Base-by-base conservation (phyloP, 2,797 vertebrate genomes). In the Mus spretus region DNA sequence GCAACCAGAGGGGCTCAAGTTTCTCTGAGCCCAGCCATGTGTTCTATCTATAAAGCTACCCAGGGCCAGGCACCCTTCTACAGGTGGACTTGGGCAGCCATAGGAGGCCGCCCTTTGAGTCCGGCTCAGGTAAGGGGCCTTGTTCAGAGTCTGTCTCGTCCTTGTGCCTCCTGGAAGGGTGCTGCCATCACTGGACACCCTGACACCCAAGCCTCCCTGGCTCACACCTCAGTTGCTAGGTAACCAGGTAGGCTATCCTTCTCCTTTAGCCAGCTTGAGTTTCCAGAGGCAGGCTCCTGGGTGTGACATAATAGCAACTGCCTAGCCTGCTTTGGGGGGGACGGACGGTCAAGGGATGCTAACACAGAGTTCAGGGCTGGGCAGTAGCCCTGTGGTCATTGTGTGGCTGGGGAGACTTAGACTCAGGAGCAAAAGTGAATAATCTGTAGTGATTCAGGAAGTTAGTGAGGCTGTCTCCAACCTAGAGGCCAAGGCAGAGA, bases 201-300 rank as follows among this genome's bases (percentile, higher is more conserved):
- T 92, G 96, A 97, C 93, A 97, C 94, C 82, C 96, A 97, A 97
- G 82, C 78, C 82, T 96, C 78, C 82, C 4, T 1, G n/a, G 93
- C 75, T 96, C 6, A 1, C 5, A 1, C 91, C 63, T 93, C 2
- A 0, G 96, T 90, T 96, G 94, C 97, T 85, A 95, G 93, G 97
- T 65, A 96, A 95, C 96, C 40, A n/a, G 11, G 20, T 47, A 88
- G 82, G 82, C 28, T 19, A 6, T 75, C 86, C 24, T 40, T 47
- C 19, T 53, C 53, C 37, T 28, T 12, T 34, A 63, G 96, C 81
- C 20, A n/a, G 97, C 84, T 96, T 77, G 40, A 72, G 81, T 97
- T 97, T 96, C 96, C 1, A 74, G 91, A 96, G 91, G 72, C 9
- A 8, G 84, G 50, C 37, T 61, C 37, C 61, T 91, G 86, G 83